Conservation (phyloP, 2,888 invertebrate species). For the Elmis aenea region DNA sequence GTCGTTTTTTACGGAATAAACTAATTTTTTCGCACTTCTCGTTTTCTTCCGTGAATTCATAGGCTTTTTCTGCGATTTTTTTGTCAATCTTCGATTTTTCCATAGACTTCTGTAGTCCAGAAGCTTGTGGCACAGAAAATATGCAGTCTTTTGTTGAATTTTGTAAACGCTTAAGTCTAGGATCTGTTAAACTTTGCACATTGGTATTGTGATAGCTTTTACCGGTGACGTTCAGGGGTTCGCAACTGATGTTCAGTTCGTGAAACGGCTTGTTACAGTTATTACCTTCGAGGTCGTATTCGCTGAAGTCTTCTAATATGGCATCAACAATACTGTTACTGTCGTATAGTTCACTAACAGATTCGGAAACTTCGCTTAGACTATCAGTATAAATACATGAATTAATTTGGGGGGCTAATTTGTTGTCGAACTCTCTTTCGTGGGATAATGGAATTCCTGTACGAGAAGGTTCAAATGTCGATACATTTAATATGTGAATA, state of each 20-base stretch:
- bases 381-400: conserved; percentile 34
- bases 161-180: conserved; percentile 42
- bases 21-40: conserved; percentile 84
- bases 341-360: conserved; percentile 39
- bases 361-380: conserved; percentile 43
- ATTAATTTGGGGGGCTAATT: conserved; percentile 21
- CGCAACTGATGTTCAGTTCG: conserved; percentile 47
- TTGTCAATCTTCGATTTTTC: conserved; percentile 44
- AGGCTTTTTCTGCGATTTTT: conserved; percentile 66
- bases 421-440: conserved; percentile 33
- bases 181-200: conserved; percentile 44
- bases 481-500: conserved; percentile 44
- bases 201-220: conserved; percentile 46
- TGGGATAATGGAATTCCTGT: conserved; percentile 24
- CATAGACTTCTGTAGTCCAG: conserved; percentile 29
- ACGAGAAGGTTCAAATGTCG: conserved; percentile 36
- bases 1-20: conserved; percentile 73
- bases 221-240: conserved; percentile 46
- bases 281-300: conserved; percentile 45
- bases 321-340: conserved; percentile 43
- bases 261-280: conserved; percentile 47
- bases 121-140: conserved; percentile 41
- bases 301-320: conserved; percentile 46
- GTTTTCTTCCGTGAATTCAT: conserved; percentile 80
- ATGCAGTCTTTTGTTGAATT: conserved; percentile 38